Base-by-base conservation (phyloP, 2,888 invertebrate genomes). In the Tenthredo scrophulariae region DNA sequence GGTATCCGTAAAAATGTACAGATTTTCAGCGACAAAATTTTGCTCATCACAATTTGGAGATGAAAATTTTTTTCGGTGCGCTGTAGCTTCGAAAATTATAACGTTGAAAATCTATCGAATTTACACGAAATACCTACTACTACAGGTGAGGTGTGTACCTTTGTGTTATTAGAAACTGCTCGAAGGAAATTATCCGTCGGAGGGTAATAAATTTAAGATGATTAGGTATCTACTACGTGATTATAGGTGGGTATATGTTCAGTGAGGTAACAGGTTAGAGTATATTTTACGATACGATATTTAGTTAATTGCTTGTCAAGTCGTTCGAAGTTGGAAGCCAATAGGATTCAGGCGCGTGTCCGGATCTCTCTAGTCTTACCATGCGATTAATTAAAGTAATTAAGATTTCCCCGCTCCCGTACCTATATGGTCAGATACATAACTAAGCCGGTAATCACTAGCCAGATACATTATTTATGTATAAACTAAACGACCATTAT, bases 261-360 rank as follows among this genome's bases (percentile, higher is more conserved):
- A 15, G 80, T n/a, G 62, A 62, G 58, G 37, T 22, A 40, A 80
- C 58, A 62, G 40, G 15, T 50, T 0, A 9, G 29, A 29, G 37
- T n/a, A 80, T 80, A 80, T 40, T 80, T 80, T 58, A 58, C 40
- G 80, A 62, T 62, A 62, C 40, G 62, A 80, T 80, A 80, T 80
- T 80, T 80, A 80, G 80, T 80, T 80, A 80, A 80, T 58, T 80
- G 80, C 80, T 80, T 80, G 80, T 80, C 80, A 62, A 80, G 80
- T 6, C 62, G 62, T 50, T 80, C 9, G 58, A 80, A 62, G 26
- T 40, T 62, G 22, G 37, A 22, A 62, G 62, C 40, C 18, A 26
- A 37, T 37, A 22, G 10, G 10, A 18, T 62, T 18, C 37, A 80
- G 40, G 37, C 80, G 80, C 80, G 58, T 26, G 58, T 80, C 50